Evolutionary conservation across 1,140 invertebrate genomes (phyloP).

Genomic region (Calycopis cecrops): DNA sequence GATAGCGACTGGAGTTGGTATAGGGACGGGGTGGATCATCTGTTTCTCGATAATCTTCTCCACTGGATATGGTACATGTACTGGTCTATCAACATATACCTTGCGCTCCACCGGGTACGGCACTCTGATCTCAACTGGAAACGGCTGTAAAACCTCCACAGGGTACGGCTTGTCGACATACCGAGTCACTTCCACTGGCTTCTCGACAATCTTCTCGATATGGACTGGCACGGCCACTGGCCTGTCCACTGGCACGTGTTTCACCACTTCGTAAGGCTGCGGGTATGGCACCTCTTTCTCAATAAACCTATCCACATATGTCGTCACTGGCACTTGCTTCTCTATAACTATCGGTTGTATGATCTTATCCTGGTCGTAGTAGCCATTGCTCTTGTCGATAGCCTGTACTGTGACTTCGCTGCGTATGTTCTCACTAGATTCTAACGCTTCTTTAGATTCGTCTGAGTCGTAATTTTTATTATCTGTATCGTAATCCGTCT

Average conservation of each 20-base stretch:
- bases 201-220: slow-evolving; percentile 70
- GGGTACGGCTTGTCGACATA: slow-evolving; percentile 69
- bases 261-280: slow-evolving; percentile 68
- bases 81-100: slow-evolving; percentile 71
- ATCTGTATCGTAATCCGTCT: slow-evolving; percentile 39
- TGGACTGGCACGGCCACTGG: slow-evolving; percentile 71
- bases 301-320: slow-evolving; percentile 73
- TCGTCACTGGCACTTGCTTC: slow-evolving; percentile 72
- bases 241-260: slow-evolving; percentile 66
- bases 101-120: slow-evolving; percentile 74
- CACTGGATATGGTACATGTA: slow-evolving; percentile 76
- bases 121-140: slow-evolving; percentile 68
- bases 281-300: slow-evolving; percentile 75
- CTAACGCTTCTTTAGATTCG: slow-evolving; percentile 39
- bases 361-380: slow-evolving; percentile 35
- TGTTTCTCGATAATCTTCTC: slow-evolving; percentile 74
- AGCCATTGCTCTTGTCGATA: slow-evolving; percentile 36
- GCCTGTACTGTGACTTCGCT: slow-evolving; percentile 40
- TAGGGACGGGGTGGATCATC: slow-evolving; percentile 47
- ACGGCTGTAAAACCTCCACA: slow-evolving; percentile 67
- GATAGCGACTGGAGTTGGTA: slow-evolving; percentile 55
- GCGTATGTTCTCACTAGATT: slow-evolving; percentile 46
- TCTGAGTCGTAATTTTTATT: slow-evolving; percentile 36
- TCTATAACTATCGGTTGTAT: slow-evolving; percentile 71
- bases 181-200: slow-evolving; percentile 69